phyloP scores from a whole-genome alignment of 2,113 vertebrate species.

The Abramis brama region DNA sequence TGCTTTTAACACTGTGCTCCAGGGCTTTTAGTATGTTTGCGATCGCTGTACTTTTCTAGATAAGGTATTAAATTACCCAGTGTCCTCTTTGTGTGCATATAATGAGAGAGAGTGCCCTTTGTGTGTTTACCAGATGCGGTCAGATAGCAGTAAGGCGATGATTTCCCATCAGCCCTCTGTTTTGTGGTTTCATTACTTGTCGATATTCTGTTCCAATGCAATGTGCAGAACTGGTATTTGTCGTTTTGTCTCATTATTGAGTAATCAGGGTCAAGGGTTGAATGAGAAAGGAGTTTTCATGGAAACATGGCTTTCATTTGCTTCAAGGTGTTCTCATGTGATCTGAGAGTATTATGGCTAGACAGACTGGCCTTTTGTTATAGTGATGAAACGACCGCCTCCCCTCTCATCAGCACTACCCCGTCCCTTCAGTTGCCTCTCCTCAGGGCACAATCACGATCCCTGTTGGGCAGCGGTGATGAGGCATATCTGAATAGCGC shows the following conservation, averaged over 20 bases:
- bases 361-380: background rate
- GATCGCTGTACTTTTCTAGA: constrained; percentile 20
- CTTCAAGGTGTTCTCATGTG: background rate
- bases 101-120: constrained; percentile 17
- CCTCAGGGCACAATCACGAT: background rate
- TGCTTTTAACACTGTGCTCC: constrained; percentile 11
- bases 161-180: constrained; percentile 11
- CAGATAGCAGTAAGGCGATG: background rate
- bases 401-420: background rate
- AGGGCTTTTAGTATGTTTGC: constrained; percentile 38
- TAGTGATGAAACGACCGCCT: background rate
- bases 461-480: background rate
- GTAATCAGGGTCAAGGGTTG: background rate
- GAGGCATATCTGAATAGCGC: background rate
- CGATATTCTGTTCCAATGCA: background rate
- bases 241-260: background rate
- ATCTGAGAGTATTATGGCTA: background rate
- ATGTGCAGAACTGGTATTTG: background rate
- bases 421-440: background rate
- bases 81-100: constrained; percentile 1
- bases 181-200: constrained; percentile 7
- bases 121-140: background rate
- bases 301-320: background rate
- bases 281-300: background rate
- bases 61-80: constrained; percentile 46